Conservation (phyloP, 1,140 invertebrate genomes). For the Himalopsyche phryganea region DNA sequence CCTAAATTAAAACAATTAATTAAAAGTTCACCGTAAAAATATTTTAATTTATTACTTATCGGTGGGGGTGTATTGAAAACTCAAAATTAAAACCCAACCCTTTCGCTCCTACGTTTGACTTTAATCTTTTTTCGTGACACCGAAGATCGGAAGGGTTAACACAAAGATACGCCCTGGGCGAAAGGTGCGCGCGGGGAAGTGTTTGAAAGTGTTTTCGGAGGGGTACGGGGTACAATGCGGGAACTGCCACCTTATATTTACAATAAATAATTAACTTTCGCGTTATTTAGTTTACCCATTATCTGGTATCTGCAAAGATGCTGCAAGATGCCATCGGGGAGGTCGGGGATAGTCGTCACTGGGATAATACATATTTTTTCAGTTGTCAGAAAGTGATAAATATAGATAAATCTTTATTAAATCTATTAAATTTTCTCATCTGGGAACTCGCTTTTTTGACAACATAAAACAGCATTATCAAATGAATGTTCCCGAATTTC, state of each 20-base stretch:
- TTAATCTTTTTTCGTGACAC: background rate
- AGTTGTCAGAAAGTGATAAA: no score
- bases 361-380: background rate
- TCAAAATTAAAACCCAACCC: background rate
- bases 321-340: slow-evolving; percentile 25
- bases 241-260: slow-evolving; percentile 30
- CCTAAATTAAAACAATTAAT: no score
- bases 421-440: no score
- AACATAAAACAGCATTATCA: no score
- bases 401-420: no score
- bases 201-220: background rate
- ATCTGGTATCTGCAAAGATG: slow-evolving; percentile 26
- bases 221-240: background rate
- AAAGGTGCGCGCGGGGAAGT: background rate
- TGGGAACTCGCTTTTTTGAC: no score
- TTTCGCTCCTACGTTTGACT: background rate
- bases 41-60: no score
- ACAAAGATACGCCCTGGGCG: background rate
- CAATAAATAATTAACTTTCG: slow-evolving; percentile 36
- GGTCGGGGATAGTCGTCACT: background rate
- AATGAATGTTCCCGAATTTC: no score
- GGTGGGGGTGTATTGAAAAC: background rate
- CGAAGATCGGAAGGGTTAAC: no score
- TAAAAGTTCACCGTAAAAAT: no score
- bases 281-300: slow-evolving; percentile 33